Conservation (phyloP, 1,140 invertebrate genomes). For the Drosophila athabasca region DNA sequence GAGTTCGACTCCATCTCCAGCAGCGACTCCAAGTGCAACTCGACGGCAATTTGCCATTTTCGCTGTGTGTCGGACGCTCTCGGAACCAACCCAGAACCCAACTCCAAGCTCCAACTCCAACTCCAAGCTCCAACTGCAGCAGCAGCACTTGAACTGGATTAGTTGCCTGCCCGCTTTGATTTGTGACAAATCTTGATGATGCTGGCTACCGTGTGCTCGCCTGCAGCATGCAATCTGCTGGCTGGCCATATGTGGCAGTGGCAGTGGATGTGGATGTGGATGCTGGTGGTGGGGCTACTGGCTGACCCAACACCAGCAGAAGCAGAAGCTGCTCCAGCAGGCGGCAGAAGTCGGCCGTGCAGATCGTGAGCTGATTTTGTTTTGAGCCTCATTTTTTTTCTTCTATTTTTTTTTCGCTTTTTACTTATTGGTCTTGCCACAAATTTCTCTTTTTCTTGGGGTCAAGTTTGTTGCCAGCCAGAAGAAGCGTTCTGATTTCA, state of each 20-base stretch:
- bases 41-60: conserved; percentile 76
- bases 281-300: conserved; percentile 4
- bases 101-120: too few relatives aligned
- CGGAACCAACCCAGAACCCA: conserved; percentile 22
- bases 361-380: conserved; percentile 77
- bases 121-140: neutral
- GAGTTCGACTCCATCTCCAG: conserved; percentile 19
- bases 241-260: conserved; percentile 55
- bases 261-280: conserved; percentile 9
- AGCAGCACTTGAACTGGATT: conserved; percentile 73
- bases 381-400: conserved; percentile 60
- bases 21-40: conserved; percentile 38
- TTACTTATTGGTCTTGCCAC: conserved; percentile 45
- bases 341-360: neutral
- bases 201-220: conserved; percentile 58
- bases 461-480: conserved; percentile 70
- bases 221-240: conserved; percentile 40
- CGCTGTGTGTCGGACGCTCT: conserved; percentile 42
- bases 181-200: conserved; percentile 80
- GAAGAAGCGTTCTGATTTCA: conserved; percentile 78
- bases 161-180: conserved; percentile 75
- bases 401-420: conserved; percentile 42
- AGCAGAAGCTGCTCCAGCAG: conserved; percentile 3
- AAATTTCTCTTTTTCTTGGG: conserved; percentile 81
- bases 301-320: conserved; percentile 29